phyloP scores from a whole-genome alignment of 2,888 invertebrate species.

The Teleogryllus oceanicus region DNA sequence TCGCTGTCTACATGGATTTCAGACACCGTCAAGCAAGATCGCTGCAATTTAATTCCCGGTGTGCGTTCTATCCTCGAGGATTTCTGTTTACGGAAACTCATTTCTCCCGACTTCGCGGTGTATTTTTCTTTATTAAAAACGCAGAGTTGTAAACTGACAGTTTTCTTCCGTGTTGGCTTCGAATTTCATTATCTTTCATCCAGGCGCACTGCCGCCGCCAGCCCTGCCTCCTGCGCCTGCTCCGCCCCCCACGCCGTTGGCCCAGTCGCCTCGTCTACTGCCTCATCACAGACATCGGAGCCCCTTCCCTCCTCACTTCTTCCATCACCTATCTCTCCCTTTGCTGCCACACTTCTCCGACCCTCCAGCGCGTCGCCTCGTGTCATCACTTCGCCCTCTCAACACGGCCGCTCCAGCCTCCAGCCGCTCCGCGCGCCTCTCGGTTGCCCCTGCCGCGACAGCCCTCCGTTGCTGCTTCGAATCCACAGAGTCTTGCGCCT shows the following conservation, averaged over 20 bases:
- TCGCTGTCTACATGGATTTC: not conserved
- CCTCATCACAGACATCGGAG: too few species aligned
- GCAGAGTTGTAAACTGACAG: slow-evolving; percentile 18
- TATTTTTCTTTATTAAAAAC: slow-evolving; percentile 10
- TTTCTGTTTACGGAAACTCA: slow-evolving; percentile 18
- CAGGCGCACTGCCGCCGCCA: not conserved
- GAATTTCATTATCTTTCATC: slow-evolving; percentile 18
- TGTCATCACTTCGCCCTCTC: too few species aligned
- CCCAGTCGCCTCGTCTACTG: too few species aligned
- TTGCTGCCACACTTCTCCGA: too few species aligned
- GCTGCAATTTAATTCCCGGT: not conserved
- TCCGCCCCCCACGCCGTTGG: too few species aligned
- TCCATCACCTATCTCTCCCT: too few species aligned
- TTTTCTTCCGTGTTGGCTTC: slow-evolving; percentile 18
- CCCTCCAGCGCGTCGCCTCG: too few species aligned
- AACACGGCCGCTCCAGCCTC: too few species aligned
- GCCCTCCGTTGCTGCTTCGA: not conserved
- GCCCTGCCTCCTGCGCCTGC: not conserved
- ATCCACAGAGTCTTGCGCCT: not conserved
- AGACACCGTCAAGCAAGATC: not conserved
- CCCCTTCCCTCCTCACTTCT: too few species aligned
- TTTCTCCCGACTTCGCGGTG: not conserved
- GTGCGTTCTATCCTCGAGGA: not conserved
- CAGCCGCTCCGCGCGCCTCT: too few species aligned
- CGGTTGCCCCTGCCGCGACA: too few species aligned